Base-by-base conservation (phyloP, 2,888 invertebrate genomes). In the Salpingus planirostris region DNA sequence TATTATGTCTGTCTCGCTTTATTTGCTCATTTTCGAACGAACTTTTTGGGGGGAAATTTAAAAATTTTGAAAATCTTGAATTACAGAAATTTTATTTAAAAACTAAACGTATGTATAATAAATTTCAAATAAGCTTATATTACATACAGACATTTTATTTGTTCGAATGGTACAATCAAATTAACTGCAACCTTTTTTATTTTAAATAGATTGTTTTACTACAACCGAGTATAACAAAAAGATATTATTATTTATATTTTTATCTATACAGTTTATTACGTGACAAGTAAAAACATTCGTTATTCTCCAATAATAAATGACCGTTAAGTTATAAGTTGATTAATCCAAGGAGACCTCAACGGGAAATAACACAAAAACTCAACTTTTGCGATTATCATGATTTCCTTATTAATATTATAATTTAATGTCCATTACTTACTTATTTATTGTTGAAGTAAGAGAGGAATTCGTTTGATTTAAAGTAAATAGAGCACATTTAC, bases 61-160 rank as follows among this genome's bases (percentile, higher is more conserved):
- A 18, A 6, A 18, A 18, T 18, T 7, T 6, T 18, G 6, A 18
- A 18, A 18, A 24, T 8, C 5, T 29, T 26, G 23, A 45, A 46
- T 49, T 52, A 54, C 48, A 50, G 42, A 47, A 44, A 40, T 50
- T 55, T 54, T 52, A 52, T 53, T 54, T 51, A 53, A 54, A 55
- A 54, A 54, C 46, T 52, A 55, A 53, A 54, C 15, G 8, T n/a
- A 27, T 46, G 46, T 50, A 52, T 52, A 49, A 50, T 51, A 50
- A 49, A 47, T 55, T 51, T 51, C 49, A 44, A 53, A 50, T 48
- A 54, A 54, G 54, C 53, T 49, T 54, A 54, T 54, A 46, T 53
- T 55, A 55, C 55, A 54, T 43, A 42, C 39, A 42, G 41, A 42
- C 42, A 47, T 42, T 36, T 42, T 41, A 34, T 45, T 49, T 40